These are phyloP conservation scores for Frieseomelitta varia DNA, from an alignment of 1,140 invertebrate genomes.

Conservation along the genomic window DNA sequence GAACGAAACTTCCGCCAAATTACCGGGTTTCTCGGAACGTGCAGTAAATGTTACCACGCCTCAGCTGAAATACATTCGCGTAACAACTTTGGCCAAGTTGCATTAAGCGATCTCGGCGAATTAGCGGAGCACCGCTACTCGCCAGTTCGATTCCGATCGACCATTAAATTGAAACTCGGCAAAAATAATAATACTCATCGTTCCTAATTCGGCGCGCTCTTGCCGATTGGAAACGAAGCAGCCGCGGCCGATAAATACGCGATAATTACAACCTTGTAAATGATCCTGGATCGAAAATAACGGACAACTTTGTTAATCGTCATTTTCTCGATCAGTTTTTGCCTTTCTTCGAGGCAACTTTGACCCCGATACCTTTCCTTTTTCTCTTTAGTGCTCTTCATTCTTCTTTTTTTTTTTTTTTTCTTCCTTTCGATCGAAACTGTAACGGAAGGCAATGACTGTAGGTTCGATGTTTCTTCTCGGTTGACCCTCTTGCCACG, in stretches of 20 bases:
- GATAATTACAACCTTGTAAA: constrained; percentile 28
- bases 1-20: neutral
- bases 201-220: constrained; percentile 14
- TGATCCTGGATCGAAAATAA: constrained; percentile 21
- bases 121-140: neutral
- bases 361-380: no score
- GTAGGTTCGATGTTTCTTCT: neutral
- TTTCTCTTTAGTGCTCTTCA: neutral
- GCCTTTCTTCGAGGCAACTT: neutral
- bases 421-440: neutral
- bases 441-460: neutral
- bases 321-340: neutral
- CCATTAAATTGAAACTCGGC: constrained; percentile 20
- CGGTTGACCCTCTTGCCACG: no score
- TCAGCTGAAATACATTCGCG: neutral
- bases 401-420: no score
- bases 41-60: neutral
- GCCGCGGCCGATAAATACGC: constrained; percentile 1
- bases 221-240: neutral
- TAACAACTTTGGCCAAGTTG: neutral
- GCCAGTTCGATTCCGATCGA: constrained; percentile 2
- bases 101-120: constrained; percentile 1
- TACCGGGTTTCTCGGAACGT: neutral
- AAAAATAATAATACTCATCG: constrained; percentile 43
- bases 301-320: constrained; percentile 17